Base-by-base conservation (phyloP, 2,888 invertebrate species). In the Phytoseiulus persimilis region DNA sequence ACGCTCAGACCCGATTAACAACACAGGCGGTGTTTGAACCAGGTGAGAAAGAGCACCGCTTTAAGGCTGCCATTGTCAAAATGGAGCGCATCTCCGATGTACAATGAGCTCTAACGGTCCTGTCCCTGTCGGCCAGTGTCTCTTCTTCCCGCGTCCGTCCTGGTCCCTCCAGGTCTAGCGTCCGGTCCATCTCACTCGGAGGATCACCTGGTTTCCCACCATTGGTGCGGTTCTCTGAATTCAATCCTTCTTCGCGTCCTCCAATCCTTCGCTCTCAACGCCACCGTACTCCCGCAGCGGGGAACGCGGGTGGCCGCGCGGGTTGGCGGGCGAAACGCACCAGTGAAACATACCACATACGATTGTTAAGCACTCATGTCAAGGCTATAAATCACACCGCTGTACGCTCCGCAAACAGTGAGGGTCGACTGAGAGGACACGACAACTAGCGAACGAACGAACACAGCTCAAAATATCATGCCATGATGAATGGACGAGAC, bases 401-500 rank as follows among this genome's bases (percentile, higher is more conserved):
- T 65, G 65, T 65, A 65, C 65, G 65, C 28, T 65, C 65, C 65
- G 65, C 65, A 65, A 65, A 65, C 65, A 65, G 65, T 65, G 65
- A 65, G 65, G 65, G 65, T 65, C 65, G 65, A 65, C 65, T 65
- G 65, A 65, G 65, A 65, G 65, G 65, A 65, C 65, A 65, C 65
- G 65, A 65, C 65, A 65, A 65, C 65, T 65, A 65, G 65, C 65
- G 65, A 65, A 65, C 65, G 65, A 65, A 65, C 65, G 65, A 65
- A 65, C 65, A 65, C 65, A 65, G 65, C 65, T 65, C 65, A 65
- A 65, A 65, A 65, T 65, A 65, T 65, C 65, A 65, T 65, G 65
- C 87, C 87, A 45, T 87, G 87, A 87, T 87, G 87, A 87, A 87
- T 87, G 87, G 87, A 87, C 45, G 45, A 33, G 87, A 87, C 87